phyloP scores from a whole-genome alignment of 1,140 invertebrate species.

The Phortica variegata region DNA sequence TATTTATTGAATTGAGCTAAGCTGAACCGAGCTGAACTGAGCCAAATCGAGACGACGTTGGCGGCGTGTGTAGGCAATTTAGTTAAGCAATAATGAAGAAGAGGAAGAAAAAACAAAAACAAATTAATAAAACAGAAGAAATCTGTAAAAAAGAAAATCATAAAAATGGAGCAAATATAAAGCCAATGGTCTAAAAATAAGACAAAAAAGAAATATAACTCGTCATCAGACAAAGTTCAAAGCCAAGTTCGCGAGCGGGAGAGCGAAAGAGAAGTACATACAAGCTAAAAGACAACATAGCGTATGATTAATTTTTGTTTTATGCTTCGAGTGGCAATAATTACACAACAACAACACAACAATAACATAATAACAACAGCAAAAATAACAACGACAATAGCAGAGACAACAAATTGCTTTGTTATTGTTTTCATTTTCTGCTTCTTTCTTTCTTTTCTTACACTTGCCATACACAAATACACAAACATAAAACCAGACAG shows the following conservation, averaged over 20 bases:
- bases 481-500: slow-evolving; percentile 19
- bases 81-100: too few species aligned
- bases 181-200: too few species aligned
- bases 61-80: slow-evolving; percentile 11
- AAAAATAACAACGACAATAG: background rate
- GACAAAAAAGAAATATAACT: slow-evolving; percentile 11
- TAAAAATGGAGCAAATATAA: slow-evolving; percentile 22
- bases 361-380: background rate
- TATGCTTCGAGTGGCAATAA: too few species aligned
- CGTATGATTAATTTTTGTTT: too few species aligned
- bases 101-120: too few species aligned
- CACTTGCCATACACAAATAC: slow-evolving; percentile 3
- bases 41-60: too few species aligned
- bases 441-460: slow-evolving; percentile 6
- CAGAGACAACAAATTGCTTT: background rate
- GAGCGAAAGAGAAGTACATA: background rate
- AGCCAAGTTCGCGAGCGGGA: slow-evolving; percentile 29
- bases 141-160: too few species aligned
- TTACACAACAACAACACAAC: too few species aligned
- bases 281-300: too few species aligned
- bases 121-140: slow-evolving; percentile 22
- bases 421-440: slow-evolving; percentile 5
- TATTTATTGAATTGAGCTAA: too few species aligned
- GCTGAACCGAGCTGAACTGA: too few species aligned
- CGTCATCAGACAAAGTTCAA: too few species aligned